Evolutionary conservation across 92 coral and sea anemone species (phyloP).

Genomic region (Siderastrea siderea): DNA sequence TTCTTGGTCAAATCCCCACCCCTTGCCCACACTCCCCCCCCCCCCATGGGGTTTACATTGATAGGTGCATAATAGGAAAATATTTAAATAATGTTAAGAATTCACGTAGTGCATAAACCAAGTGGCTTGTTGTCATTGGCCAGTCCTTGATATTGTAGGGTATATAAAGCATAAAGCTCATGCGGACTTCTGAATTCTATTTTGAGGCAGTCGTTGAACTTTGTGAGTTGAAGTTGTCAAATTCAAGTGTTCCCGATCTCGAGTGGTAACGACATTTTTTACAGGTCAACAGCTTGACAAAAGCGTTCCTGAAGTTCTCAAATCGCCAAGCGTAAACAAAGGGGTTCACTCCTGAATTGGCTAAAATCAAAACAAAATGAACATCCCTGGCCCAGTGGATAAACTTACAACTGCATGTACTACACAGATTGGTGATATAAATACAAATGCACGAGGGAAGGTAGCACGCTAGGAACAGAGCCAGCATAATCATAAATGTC

Average conservation of each 20-base stretch:
- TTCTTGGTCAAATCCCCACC: no score
- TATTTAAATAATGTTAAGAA: no score
- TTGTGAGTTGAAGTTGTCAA: not conserved
- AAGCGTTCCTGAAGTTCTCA: constrained; percentile 86
- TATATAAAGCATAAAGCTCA: no score
- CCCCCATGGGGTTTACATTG: no score
- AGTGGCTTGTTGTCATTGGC: no score
- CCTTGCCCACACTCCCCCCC: no score
- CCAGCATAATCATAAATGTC: constrained; percentile 74
- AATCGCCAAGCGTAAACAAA: constrained; percentile 93
- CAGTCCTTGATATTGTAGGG: no score
- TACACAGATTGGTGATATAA: constrained; percentile 90
- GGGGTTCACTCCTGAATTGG: constrained; percentile 90
- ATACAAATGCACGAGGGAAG: constrained; percentile 86
- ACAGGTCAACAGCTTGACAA: constrained; percentile 22
- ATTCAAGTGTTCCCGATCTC: not conserved
- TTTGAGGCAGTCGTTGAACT: not conserved
- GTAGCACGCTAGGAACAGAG: constrained; percentile 81
- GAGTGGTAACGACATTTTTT: constrained; percentile 2
- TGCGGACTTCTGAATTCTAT: not conserved
- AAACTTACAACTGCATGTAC: constrained; percentile 79
- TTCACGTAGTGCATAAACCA: no score
- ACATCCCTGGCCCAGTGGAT: constrained; percentile 92
- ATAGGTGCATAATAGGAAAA: no score
- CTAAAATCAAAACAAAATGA: constrained; percentile 82